Evolutionary conservation across 2,888 invertebrate species (phyloP), one percentile per base, ranked within the genome.

Genomic region (Ormyrus labotus): DNA sequence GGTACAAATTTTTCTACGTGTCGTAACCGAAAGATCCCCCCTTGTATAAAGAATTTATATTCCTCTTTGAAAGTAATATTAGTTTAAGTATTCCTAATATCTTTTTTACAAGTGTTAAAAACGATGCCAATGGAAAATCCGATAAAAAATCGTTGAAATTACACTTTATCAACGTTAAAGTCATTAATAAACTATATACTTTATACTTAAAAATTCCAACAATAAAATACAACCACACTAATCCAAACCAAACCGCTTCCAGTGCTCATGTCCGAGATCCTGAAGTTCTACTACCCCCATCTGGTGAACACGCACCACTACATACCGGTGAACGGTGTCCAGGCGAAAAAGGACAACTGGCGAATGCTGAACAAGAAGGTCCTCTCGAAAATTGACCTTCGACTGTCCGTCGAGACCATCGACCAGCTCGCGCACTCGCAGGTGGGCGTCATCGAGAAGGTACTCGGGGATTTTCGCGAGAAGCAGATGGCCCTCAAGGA

Each of bases 221-320:
- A 34, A 0, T 4, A 34, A 34, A 34, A 34, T 4, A 34, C 34
- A 34, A 34, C 34, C 34, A 3, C 34, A 34, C 34, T 34, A 34
- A 34, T 34, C 34, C 34, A 34, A 34, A 2, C 34, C 4, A 4
- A 34, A 34, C 2, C 3, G 3, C 34, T 34, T 13, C 83, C 89
- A 94, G 95, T 95, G 0, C 92, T 95, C 2, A 90, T 95, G 83
- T 96, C 95, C 0, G 94, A 95, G 90, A 93, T 96, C 64, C 90
- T 96, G 1, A 93, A 93, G 86, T 90, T 92, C 4, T 92, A 94
- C 85, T 94, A 94, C 86, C 95, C 95, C 0, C 94, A 95, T 84
- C 87, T 94, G 53, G 94, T 96, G 8, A 94, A 96, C 68, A 90
- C 95, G 87, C 95, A 95, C 90, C 96, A 96, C 90, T 96, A 96